Evolutionary conservation across 2,888 invertebrate genomes (phyloP), one percentile per base, ranked within the genome.

Genomic region (Phyllotreta striolata): DNA sequence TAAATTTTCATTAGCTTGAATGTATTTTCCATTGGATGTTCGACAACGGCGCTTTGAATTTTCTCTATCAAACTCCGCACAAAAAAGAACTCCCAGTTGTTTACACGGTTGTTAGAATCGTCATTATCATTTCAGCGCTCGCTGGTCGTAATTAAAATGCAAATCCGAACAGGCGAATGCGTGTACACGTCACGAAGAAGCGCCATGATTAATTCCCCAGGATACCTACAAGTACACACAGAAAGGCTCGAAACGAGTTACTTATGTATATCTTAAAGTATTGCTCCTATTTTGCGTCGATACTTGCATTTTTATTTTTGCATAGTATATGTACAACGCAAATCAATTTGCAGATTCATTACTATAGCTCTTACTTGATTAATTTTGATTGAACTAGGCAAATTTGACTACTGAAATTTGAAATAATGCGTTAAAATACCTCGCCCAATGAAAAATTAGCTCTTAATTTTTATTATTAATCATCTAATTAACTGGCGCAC

Each of bases 81-180:
- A 44, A 66, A 69, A 61, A 64, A 70, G 68, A 69, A 68, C 65
- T 66, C 67, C 24, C 65, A 66, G 76, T 80, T 81, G 80, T 81
- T 81, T 81, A 80, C 81, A 80, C 77, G 79, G 78, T 77, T 78
- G 79, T 81, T 80, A 80, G 61, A 81, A 79, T 81, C 81, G 77
- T 84, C 84, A 85, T 85, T 85, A 85, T 85, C 85, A 85, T 85
- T 85, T 84, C 85, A 85, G 82, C 84, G 84, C 85, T 85, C 83
- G 83, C 83, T 83, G 83, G 83, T 83, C 83, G 77, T 67, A 80
- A 81, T 75, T 76, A 77, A 78, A 79, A 77, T 78, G 86, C 85
- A 86, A 86, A 86, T 86, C 85, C 82, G 71, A 77, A 73, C 78
- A 76, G 78, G 74, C 78, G 80, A 79, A 82, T 82, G 82, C 82